Evolutionary conservation across 2,113 vertebrate species (phyloP), one percentile per base, ranked within the genome.

Genomic region (Synchiropus splendidus): DNA sequence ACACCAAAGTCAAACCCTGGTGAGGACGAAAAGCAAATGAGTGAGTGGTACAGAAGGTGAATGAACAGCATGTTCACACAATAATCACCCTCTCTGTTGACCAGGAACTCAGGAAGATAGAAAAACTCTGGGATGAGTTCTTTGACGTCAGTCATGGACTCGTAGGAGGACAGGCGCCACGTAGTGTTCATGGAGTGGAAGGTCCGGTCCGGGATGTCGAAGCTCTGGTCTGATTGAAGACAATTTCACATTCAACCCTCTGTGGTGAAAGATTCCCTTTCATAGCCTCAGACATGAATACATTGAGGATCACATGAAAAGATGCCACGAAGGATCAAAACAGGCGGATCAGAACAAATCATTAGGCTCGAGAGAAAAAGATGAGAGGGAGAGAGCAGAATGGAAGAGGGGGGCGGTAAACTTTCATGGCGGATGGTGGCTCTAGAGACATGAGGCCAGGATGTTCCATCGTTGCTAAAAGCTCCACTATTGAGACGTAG

Each of bases 171-270:
- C 10, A 99, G 90, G 12, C 92, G 85, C 95, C 95, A 99, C 2
- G 95, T 99, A 56, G 94, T 99, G 66, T 95, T 89, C 82, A 93
- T 98, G 36, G 94, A 99, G 80, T 98, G 92, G 74, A 99, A 99
- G 9, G 95, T 98, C 77, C 95, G 90, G 83, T 98, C 94, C 38
- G 95, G 94, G 68, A 97, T 99, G 88, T 99, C 95, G 88, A 99
- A 99, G 83, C 95, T 99, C 78, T 99, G 95, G 85, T 99, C 95
- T 99, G 77, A 45, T 58, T 42, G 70, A 62, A 86, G 40, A 60
- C 64, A 75, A 77, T 72, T 48, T 51, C 37, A 74, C 16, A 74
- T 57, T 64, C 50, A 2, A 39, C 59, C 58, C 61, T 12, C 58
- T 70, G 64, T 66, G 72, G 71, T 51, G 78, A 67, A 71, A 49